Conservation (phyloP, 2,113 vertebrate species). For the Phoenicopterus ruber region DNA sequence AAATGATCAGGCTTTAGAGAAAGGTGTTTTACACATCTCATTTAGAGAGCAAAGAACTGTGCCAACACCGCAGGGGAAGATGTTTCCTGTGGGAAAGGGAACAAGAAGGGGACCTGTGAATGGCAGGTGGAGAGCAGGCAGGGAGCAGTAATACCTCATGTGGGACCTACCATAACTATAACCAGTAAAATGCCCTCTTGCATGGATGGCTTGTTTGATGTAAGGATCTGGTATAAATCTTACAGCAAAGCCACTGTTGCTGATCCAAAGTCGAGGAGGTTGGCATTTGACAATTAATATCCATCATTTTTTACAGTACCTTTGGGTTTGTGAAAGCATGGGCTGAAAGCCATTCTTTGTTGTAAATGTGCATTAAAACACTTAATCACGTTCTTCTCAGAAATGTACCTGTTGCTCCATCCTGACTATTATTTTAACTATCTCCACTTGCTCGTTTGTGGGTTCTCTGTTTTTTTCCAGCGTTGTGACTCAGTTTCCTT, state of each 20-base stretch:
- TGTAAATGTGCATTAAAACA: neutral
- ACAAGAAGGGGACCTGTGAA: neutral
- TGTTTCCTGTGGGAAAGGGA: neutral
- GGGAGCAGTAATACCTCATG: neutral
- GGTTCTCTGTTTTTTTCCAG: neutral
- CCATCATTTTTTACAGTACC: neutral
- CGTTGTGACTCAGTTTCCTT: neutral
- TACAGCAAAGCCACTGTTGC: neutral
- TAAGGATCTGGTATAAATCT: neutral
- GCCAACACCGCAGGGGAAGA: neutral
- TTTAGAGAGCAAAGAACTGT: neutral
- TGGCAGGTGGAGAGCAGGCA: neutral
- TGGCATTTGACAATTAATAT: neutral
- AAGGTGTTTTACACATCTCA: neutral
- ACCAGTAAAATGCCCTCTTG: neutral
- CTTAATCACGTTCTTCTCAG: neutral
- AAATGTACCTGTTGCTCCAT: neutral
- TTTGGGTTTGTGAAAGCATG: neutral
- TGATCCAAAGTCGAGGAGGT: rapidly evolving
- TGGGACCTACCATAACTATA: rapidly evolving
- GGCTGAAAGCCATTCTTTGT: neutral
- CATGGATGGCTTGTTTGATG: neutral
- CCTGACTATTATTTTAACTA: neutral
- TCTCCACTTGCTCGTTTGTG: neutral
- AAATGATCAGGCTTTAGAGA: neutral